phyloP scores from a whole-genome alignment of 1,140 invertebrate species.

The Drosophila persimilis region DNA sequence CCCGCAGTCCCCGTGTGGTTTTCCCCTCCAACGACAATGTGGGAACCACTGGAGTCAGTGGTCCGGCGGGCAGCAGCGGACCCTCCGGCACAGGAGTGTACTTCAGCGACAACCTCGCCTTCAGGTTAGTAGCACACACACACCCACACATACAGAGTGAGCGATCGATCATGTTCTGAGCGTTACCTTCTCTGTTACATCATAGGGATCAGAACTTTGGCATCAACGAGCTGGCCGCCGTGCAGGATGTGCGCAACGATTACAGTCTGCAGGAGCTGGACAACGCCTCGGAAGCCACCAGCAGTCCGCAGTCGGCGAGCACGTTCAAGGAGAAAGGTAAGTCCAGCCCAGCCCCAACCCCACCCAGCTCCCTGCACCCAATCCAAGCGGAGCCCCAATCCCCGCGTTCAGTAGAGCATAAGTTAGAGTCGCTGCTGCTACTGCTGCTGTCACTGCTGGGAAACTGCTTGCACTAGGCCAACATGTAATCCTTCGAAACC shows the following conservation, averaged over 20 bases:
- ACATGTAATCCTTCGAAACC: constrained; percentile 45
- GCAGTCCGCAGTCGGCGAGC: constrained; percentile 72
- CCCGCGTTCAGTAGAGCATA: constrained; percentile 59
- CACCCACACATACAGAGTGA: too few species aligned
- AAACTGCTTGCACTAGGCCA: constrained; percentile 75
- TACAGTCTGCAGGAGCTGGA: constrained; percentile 85
- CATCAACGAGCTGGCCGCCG: constrained; percentile 84
- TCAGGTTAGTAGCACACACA: constrained; percentile 66
- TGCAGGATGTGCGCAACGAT: constrained; percentile 84
- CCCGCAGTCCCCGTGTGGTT: constrained; percentile 85
- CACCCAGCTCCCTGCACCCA: background rate
- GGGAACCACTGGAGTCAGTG: constrained; percentile 82
- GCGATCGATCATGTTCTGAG: too few species aligned
- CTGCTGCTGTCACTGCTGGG: constrained; percentile 55
- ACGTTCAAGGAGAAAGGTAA: constrained; percentile 85
- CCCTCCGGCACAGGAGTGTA: constrained; percentile 80
- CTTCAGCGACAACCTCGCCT: constrained; percentile 85
- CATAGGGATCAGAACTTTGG: constrained; percentile 85
- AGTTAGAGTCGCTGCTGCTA: constrained; percentile 51
- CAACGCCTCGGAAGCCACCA: constrained; percentile 71
- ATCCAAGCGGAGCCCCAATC: background rate
- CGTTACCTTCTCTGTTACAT: background rate
- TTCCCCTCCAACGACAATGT: constrained; percentile 84
- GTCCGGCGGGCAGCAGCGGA: constrained; percentile 55
- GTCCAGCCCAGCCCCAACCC: constrained; percentile 18